A percentile compares a stretch with the other conserved stretches of the same genome.
Conservation (phyloP, 1,140 invertebrate species). For the Solenopsis invicta region DNA sequence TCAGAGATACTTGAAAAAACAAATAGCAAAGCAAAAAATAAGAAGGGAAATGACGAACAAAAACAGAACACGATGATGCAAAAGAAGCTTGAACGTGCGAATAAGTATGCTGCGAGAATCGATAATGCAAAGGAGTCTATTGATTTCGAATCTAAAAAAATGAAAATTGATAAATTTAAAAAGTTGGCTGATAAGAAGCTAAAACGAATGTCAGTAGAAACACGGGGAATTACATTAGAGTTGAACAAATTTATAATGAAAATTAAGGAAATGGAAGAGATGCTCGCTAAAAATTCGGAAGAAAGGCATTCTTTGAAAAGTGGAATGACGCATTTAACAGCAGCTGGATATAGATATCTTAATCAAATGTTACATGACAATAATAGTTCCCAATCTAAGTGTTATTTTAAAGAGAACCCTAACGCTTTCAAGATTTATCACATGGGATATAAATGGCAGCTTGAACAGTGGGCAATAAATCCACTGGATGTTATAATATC, state of each 20-base stretch:
- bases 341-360: conserved; percentile 92
- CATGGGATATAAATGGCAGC: conserved; percentile 94
- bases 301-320: conserved; percentile 84
- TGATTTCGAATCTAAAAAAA: not conserved
- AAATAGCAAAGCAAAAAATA: not conserved
- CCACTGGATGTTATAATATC: conserved; percentile 96
- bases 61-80: not conserved
- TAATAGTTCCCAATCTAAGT: conserved; percentile 90
- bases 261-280: conserved; percentile 72
- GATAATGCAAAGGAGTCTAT: not conserved
- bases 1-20: not conserved
- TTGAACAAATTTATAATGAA: conserved; percentile 73
- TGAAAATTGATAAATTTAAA: conserved; percentile 25
- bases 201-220: conserved; percentile 41
- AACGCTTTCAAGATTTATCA: conserved; percentile 95
- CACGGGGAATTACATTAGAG: conserved; percentile 16
- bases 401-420: conserved; percentile 92
- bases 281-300: conserved; percentile 72
- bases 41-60: not conserved
- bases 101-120: not conserved
- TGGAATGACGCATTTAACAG: conserved; percentile 87
- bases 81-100: not conserved
- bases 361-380: conserved; percentile 95
- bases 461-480: conserved; percentile 96
- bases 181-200: conserved; percentile 38